Base-by-base conservation (phyloP, 35 echinoderm and acorn worm genomes). In the Ophiothrix spiculata region DNA sequence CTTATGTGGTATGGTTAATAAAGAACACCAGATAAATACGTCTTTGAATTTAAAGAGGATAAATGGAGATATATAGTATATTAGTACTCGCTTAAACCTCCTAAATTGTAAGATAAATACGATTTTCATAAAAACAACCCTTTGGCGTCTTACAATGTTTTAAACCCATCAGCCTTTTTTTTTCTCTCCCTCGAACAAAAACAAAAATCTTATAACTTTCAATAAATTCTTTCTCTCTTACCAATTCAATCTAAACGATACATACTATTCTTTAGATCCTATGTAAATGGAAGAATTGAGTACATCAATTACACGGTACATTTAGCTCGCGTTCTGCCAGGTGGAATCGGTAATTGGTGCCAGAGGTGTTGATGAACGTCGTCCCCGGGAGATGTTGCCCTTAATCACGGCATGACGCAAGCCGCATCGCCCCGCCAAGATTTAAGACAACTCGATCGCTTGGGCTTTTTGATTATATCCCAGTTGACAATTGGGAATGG, bases 261-360 rank as follows among this genome's bases (percentile, higher is more conserved):
- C 60, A 69, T 15, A 69, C 29, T 69, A 2, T 69, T 15, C 60
- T 2, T 2, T 15, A n/a, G 60, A 15, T 69, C 23, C 1, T 69
- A 25, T 69, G 6, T 69, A 69, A 69, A 28, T 69, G 60, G 60
- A 10, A 19, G 29, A 25, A 28, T 69, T 69, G 17, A 69, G 23
- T 69, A 69, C 60, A 69, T 69, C 60, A 69, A 69, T 69, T 69
- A 69, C 60, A 69, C 60, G 60, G 60, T 69, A 69, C 60, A 69
- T 69, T 69, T 69, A n/a, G 17, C 23, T n/a, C 60, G 23, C 29
- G 6, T 6, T n/a, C 60, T n/a, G 60, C 60, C 60, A 69, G 60
- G 60, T 69, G 60, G 60, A 69, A 69, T 6, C 23, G 23, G 3
- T 69, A 69, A 69, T 69, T 69, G 60, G 16, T 15, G 60, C 60